Evolutionary conservation across 2,888 invertebrate genomes (phyloP), one percentile per base, ranked within the genome.

Genomic region (Stenolophus ochropezus): DNA sequence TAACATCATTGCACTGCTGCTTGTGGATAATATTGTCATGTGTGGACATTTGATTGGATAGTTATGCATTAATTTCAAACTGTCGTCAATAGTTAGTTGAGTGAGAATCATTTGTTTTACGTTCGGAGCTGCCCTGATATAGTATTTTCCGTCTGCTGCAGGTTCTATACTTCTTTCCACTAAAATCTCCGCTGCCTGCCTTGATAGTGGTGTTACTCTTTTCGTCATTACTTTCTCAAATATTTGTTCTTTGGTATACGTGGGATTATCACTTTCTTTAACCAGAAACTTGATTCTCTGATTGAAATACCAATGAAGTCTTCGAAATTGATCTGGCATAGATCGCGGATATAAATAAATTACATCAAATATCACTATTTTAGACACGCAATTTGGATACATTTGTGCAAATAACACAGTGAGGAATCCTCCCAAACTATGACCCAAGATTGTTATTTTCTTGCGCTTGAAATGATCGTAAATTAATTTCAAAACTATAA

Each of bases 81-180:
- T 82, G 16, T 89, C 87, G 0, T 88, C 87, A 0, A 87, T 83
- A 0, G 90, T 86, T 11, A 89, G 86, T 0, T 90, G 87, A 0
- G 91, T 90, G 0, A 85, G 84, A 0, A 90, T 81, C 0, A 89
- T 33, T 0, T 84, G 4, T 82, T 90, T 91, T 83, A 90, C 86
- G 14, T 93, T 89, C 4, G 89, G 90, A 84, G 94, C 94, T 83
- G 90, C 90, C 1, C 91, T 91, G 84, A 91, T 92, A 80, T 90
- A 91, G 83, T 90, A 93, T 80, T 87, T 85, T 65, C 90, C 90
- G 6, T 89, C 86, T 0, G 86, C 90, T 0, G 90, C 86, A 82
- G 88, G 86, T 3, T 87, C 87, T 18, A 92, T 86, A 76, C 90
- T 90, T 82, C 93, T 89, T 0, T 89, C 85, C 23, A 93, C 86